These are phyloP conservation scores for Ischnus inquisitorius DNA, from an alignment of 2,888 invertebrate species.

Conservation along the genomic window DNA sequence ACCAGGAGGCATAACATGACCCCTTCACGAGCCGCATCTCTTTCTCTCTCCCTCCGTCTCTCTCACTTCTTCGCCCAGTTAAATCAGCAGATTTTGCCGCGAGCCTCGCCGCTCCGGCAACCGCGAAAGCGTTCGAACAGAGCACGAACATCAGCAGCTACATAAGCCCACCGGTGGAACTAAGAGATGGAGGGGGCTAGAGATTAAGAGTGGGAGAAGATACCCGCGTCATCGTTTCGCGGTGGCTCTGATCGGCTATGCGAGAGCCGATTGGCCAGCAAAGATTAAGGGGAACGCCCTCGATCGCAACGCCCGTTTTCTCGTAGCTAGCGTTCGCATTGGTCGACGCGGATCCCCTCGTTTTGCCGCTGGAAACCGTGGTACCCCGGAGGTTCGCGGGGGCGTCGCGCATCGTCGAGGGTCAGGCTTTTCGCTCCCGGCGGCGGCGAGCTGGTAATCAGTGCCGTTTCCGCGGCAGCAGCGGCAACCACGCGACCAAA, in stretches of 20 bases:
- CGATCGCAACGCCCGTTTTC: slow-evolving; percentile 74
- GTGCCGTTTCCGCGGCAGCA: slow-evolving; percentile 85
- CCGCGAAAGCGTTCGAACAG: slow-evolving; percentile 62
- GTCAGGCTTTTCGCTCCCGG: slow-evolving; percentile 78
- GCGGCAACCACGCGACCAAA: slow-evolving; percentile 81
- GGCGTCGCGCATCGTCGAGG: slow-evolving; percentile 78
- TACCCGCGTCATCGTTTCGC: slow-evolving; percentile 40
- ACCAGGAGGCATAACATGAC: slow-evolving; percentile 13
- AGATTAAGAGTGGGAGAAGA: slow-evolving; percentile 59
- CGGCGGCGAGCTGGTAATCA: slow-evolving; percentile 83
- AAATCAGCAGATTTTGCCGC: slow-evolving; percentile 52
- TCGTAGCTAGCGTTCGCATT: slow-evolving; percentile 76
- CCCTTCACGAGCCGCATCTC: slow-evolving; percentile 61
- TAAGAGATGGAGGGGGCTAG: slow-evolving; percentile 32
- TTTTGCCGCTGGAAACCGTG: slow-evolving; percentile 74
- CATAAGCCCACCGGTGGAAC: slow-evolving; percentile 15
- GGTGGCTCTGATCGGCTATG: slow-evolving; percentile 64
- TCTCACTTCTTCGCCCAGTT: slow-evolving; percentile 46
- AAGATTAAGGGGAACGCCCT: slow-evolving; percentile 75
- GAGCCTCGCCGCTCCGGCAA: slow-evolving; percentile 44
- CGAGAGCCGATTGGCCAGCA: slow-evolving; percentile 73
- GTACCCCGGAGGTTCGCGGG: slow-evolving; percentile 79
- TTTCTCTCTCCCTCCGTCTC: slow-evolving; percentile 46
- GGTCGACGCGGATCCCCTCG: slow-evolving; percentile 72
- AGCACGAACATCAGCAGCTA: slow-evolving; percentile 39